These are phyloP conservation scores for Desmodus rotundus DNA, from an alignment of 2,113 vertebrate genomes.

Conservation along the genomic window DNA sequence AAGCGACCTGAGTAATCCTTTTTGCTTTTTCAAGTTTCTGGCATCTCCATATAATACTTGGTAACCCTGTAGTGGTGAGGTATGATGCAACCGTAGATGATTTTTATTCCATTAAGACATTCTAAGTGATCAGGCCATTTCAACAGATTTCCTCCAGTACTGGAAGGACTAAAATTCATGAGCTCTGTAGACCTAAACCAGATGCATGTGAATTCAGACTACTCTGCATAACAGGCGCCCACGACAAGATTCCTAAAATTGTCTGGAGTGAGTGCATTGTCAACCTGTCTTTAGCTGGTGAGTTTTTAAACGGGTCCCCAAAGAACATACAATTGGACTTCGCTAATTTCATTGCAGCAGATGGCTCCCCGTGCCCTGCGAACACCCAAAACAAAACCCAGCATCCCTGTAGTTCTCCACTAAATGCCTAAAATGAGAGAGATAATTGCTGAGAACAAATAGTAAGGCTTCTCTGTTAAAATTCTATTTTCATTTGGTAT, in stretches of 20 bases:
- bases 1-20: not conserved
- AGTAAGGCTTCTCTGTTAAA: not conserved
- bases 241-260: not conserved
- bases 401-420: not conserved
- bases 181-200: not conserved
- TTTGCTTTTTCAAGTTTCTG: not conserved
- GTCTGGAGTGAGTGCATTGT: not conserved
- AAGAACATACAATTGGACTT: slow-evolving; percentile 44
- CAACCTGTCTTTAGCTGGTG: slow-evolving; percentile 27
- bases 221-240: not conserved
- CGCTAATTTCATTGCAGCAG: not conserved
- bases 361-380: not conserved
- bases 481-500: not conserved
- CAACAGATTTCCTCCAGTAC: not conserved
- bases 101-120: not conserved
- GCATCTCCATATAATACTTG: not conserved
- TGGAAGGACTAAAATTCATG: not conserved
- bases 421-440: not conserved
- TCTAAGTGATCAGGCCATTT: not conserved
- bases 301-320: slow-evolving; percentile 37
- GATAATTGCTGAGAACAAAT: not conserved
- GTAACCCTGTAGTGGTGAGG: not conserved
- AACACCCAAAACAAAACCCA: not conserved
- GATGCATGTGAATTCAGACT: not conserved
- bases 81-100: not conserved